Evolutionary conservation across 1,140 invertebrate species (phyloP), one percentile per base, ranked within the genome.

Genomic region (Hermetia illucens): DNA sequence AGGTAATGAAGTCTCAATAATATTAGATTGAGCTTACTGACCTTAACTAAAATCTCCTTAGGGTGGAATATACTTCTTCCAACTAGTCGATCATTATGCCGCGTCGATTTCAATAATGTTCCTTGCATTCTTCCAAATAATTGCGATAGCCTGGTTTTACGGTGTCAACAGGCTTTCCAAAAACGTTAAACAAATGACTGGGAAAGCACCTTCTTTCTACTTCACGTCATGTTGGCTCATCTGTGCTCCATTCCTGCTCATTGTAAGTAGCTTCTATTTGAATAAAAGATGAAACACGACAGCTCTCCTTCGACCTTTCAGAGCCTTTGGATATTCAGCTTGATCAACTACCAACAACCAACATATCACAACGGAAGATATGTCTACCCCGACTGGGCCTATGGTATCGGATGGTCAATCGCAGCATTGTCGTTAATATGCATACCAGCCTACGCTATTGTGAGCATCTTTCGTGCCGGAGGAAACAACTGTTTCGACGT

Each of bases 61-160:
- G 43, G 88, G 87, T 44, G 90, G 89, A 43, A 90, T 92, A 47
- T 93, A 87, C 51, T 84, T 86, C 51, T 93, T 94, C 58, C 84
- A 90, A 71, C 61, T 93, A 21, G 82, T 93, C 53, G 89, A 94
- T 55, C 87, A 89, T 58, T 94, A 91, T 58, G 80, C 87, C 5
- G 86, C 88, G 13, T 88, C 85, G 1, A 75, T 91, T 42, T 88
- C 85, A 6, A 80, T 92, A 24, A 90, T 91, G 71, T 88, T 89
- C 48, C 66, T 93, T 24, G 87, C 87, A 22, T 88, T 93, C 55
- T 89, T 92, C 56, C 88, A 94, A 71, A 75, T 89, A 12, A 79
- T 91, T 20, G 87, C 80, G 3, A 77, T 93, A 24, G 77, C 83
- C 1, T 93, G 89, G 89, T 78, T 89, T 50, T 94, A 93, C 58